Evolutionary conservation across 2,113 vertebrate species (phyloP), one percentile per base, ranked within the genome.

Genomic region (Euleptes europaea): DNA sequence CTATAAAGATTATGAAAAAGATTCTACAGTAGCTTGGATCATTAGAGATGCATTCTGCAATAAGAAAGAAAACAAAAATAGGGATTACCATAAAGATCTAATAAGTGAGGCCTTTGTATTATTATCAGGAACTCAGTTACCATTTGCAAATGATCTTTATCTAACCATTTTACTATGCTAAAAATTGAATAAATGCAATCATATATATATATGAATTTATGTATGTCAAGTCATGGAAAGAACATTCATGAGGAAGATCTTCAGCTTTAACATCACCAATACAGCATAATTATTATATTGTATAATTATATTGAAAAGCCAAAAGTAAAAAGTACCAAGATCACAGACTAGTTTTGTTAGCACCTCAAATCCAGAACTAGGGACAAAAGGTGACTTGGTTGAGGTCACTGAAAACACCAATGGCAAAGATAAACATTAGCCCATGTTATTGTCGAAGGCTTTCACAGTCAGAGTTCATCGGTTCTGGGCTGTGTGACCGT

Each of bases 1-100:
- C 95, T 80, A 97, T 97, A 89, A 98, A 98, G 87, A 98, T 97
- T 71, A 98, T 97, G 92, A 98, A 97, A 97, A 99, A 99, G 66
- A 98, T 98, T 91, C 97, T 97, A 12, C 98, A 94, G 90, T 98
- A 96, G 83, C 96, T 96, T 63, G 96, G 92, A 86, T 94, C 97
- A 85, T 94, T 96, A 91, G 97, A 97, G 89, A 95, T 93, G 91
- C 98, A 99, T 91, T 98, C 99, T 99, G 97, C 81, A 94, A 95
- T 28, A 33, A 95, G 91, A 94, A 69, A 92, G 92, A 92, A 84
- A 86, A 51, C 90, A 63, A 80, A 94, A 94, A 75, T 35, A 38
- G 57, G 49, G 31, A 0, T 1, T 33, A 65, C 0, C 7, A 80
- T 38, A 65, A 74, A 87, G 72, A n/a, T 31, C 71, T 76, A 86